A percentile compares a stretch with the other conserved stretches of the same genome.
These are phyloP conservation scores for Andrena minutula DNA, from an alignment of 2,888 invertebrate species.

Conservation along the genomic window DNA sequence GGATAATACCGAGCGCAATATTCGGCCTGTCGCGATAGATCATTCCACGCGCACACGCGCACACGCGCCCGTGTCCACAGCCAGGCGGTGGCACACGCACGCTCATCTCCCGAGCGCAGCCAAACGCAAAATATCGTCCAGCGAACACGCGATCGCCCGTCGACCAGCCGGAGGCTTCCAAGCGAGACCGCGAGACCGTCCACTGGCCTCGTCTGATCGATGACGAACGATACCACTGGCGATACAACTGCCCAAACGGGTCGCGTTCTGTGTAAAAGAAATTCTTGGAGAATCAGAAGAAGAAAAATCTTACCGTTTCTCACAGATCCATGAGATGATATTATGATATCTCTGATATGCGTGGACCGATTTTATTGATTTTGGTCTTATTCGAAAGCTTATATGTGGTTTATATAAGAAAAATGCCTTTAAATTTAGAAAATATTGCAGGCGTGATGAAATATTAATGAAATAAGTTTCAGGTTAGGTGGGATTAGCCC, in stretches of 20 bases:
- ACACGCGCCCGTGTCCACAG: background rate
- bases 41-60: constrained; percentile 51
- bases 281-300: no score
- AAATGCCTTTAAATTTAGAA: no score
- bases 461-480: no score
- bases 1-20: constrained; percentile 74
- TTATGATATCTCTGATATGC: no score
- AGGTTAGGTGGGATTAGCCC: no score
- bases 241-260: background rate
- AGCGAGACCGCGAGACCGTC: background rate
- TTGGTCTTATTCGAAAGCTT: no score
- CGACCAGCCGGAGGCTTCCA: constrained; percentile 20
- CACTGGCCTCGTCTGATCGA: constrained; percentile 29
- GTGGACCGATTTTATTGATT: no score
- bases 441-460: no score
- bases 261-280: background rate
- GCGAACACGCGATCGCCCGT: constrained; percentile 9
- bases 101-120: constrained; percentile 9
- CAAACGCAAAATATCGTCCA: constrained; percentile 53
- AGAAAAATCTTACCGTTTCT: no score
- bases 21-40: constrained; percentile 74
- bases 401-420: no score
- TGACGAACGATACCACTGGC: constrained; percentile 24
- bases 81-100: background rate
- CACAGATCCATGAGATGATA: no score